These are phyloP conservation scores for Lymantria monacha DNA, from an alignment of 2,888 invertebrate species.

Conservation along the genomic window DNA sequence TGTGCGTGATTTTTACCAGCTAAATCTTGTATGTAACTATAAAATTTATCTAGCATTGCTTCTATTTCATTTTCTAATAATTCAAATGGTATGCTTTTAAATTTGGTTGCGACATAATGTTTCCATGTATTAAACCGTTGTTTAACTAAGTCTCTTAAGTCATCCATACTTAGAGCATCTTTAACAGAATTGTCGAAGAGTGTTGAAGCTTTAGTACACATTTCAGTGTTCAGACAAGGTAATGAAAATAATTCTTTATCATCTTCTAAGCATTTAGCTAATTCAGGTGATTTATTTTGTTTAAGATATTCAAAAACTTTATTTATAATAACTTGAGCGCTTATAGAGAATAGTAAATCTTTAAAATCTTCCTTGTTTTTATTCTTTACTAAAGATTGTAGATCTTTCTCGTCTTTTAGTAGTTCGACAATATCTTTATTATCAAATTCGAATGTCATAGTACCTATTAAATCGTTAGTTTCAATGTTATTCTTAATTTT, in stretches of 20 bases:
- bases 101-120: slow-evolving; percentile 56
- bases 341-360: slow-evolving; percentile 62
- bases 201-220: slow-evolving; percentile 57
- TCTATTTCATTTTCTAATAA: slow-evolving; percentile 65
- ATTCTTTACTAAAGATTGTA: slow-evolving; percentile 53
- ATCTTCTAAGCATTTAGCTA: slow-evolving; percentile 59
- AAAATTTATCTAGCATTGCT: slow-evolving; percentile 64
- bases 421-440: slow-evolving; percentile 59
- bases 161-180: slow-evolving; percentile 65
- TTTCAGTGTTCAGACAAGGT: slow-evolving; percentile 52
- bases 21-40: slow-evolving; percentile 62
- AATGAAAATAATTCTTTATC: slow-evolving; percentile 52
- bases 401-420: slow-evolving; percentile 60
- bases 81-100: slow-evolving; percentile 61
- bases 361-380: slow-evolving; percentile 65
- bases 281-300: slow-evolving; percentile 57
- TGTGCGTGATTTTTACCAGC: slow-evolving; percentile 44
- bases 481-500: slow-evolving; percentile 58
- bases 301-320: slow-evolving; percentile 70
- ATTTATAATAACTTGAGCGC: slow-evolving; percentile 68
- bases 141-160: slow-evolving; percentile 56
- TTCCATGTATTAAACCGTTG: slow-evolving; percentile 66
- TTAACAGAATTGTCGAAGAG: slow-evolving; percentile 68
- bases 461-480: slow-evolving; percentile 47
- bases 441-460: slow-evolving; percentile 65